Conservation (phyloP, 2,888 invertebrate genomes). For the Chesias legatella region DNA sequence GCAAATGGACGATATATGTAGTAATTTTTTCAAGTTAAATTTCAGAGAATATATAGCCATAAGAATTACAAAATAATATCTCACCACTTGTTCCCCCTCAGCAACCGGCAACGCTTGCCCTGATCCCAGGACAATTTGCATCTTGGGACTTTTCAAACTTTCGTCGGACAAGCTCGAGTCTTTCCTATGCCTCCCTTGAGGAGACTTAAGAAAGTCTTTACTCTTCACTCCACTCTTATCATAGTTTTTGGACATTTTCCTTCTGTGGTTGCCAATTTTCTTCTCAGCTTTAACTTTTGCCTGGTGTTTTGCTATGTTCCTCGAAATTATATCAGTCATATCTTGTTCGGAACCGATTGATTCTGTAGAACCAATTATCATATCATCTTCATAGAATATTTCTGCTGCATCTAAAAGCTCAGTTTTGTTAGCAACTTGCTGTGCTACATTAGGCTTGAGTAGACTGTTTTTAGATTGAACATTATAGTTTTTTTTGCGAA, state of each 20-base stretch:
- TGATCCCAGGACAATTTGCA: conserved; percentile 76
- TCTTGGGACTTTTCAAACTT: conserved; percentile 61
- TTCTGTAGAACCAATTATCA: conserved; percentile 60
- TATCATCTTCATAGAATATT: conserved; percentile 63
- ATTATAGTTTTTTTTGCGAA: conserved; percentile 44
- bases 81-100: conserved; percentile 82
- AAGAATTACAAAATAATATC: conserved; percentile 22
- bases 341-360: conserved; percentile 56
- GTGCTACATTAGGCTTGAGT: conserved; percentile 34
- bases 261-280: conserved; percentile 67
- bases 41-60: no score
- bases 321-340: conserved; percentile 44
- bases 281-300: conserved; percentile 49
- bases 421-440: conserved; percentile 28
- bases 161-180: conserved; percentile 62
- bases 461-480: conserved; percentile 39
- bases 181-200: conserved; percentile 52
- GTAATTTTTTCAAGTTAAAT: no score
- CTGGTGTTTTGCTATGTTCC: conserved; percentile 47
- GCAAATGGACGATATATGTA: no score
- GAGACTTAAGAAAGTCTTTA: conserved; percentile 57
- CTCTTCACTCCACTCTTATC: conserved; percentile 47
- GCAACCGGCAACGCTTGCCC: conserved; percentile 78
- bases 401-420: conserved; percentile 47
- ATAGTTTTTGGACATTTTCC: conserved; percentile 57